Percentiles rank a stretch among this genome's conserved stretches.
These are phyloP conservation scores for Tetragonisca angustula DNA, from an alignment of 2,888 invertebrate genomes.

Conservation along the genomic window DNA sequence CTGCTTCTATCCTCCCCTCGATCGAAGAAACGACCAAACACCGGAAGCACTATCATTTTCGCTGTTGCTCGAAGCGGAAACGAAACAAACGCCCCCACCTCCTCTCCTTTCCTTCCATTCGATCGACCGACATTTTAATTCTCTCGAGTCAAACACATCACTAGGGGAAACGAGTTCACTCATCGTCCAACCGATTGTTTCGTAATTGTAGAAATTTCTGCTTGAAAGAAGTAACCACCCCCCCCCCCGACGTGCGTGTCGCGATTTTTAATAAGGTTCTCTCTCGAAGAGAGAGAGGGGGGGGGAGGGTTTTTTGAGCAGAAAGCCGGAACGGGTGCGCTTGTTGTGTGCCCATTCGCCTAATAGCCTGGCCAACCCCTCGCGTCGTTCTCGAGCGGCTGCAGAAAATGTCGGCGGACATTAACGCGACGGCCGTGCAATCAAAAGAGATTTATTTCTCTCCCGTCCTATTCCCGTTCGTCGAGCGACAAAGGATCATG, in stretches of 20 bases:
- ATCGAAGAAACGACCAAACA: constrained; percentile 15
- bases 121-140: not conserved
- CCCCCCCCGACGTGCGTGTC: too few relatives aligned
- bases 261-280: too few relatives aligned
- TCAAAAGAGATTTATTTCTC: constrained; percentile 52
- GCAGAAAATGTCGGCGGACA: constrained; percentile 41
- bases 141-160: not conserved
- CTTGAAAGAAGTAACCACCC: too few relatives aligned
- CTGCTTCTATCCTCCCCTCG: constrained; percentile 3
- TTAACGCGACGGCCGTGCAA: constrained; percentile 38
- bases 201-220: too few relatives aligned
- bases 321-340: not conserved
- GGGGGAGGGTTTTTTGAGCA: not conserved
- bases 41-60: constrained; percentile 29
- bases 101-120: not conserved
- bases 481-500: constrained; percentile 31
- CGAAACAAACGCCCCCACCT: not conserved
- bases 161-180: not conserved
- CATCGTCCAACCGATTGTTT: too few relatives aligned
- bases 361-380: not conserved
- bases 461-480: constrained; percentile 33
- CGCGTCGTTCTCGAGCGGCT: constrained; percentile 28
- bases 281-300: too few relatives aligned
- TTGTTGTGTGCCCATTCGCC: constrained; percentile 42
- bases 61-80: constrained; percentile 21